These are phyloP conservation scores for Bilobella aurantiaca DNA, from an alignment of 1,140 invertebrate species.

Conservation along the genomic window DNA sequence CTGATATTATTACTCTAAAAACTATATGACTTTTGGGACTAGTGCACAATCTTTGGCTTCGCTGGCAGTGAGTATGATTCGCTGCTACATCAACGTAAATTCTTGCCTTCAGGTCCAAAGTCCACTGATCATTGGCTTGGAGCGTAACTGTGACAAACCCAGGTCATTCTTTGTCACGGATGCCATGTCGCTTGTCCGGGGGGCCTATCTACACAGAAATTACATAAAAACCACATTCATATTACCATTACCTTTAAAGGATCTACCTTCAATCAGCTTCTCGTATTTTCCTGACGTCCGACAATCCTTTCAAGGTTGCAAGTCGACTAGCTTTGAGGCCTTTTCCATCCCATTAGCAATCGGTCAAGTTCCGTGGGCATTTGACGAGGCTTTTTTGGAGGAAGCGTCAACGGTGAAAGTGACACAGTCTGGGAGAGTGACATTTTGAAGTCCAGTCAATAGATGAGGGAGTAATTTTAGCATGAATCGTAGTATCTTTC, in stretches of 20 bases:
- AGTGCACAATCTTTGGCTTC: conserved; percentile 59
- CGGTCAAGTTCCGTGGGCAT: conserved; percentile 56
- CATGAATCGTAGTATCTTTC: too few species aligned
- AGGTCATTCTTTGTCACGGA: background rate
- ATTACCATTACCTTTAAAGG: background rate
- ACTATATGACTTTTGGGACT: conserved; percentile 59
- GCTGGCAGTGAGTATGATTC: conserved; percentile 54
- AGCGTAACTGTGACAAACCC: conserved; percentile 9
- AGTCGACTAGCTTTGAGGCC: background rate
- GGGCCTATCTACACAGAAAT: background rate
- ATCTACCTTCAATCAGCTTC: conserved; percentile 4
- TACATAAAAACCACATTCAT: background rate
- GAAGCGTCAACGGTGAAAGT: background rate
- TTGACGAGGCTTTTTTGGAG: background rate
- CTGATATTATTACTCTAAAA: too few species aligned
- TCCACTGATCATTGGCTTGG: background rate
- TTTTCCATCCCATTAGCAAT: conserved; percentile 61
- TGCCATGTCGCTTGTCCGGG: background rate
- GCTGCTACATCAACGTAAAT: conserved; percentile 47
- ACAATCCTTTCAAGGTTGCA: background rate
- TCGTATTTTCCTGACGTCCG: background rate
- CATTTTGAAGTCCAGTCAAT: too few species aligned
- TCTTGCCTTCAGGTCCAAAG: conserved; percentile 8
- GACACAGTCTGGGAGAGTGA: background rate
- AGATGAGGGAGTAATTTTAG: too few species aligned